These are phyloP conservation scores for Pituophis catenifer DNA, from an alignment of 2,113 vertebrate genomes.

Conservation along the genomic window DNA sequence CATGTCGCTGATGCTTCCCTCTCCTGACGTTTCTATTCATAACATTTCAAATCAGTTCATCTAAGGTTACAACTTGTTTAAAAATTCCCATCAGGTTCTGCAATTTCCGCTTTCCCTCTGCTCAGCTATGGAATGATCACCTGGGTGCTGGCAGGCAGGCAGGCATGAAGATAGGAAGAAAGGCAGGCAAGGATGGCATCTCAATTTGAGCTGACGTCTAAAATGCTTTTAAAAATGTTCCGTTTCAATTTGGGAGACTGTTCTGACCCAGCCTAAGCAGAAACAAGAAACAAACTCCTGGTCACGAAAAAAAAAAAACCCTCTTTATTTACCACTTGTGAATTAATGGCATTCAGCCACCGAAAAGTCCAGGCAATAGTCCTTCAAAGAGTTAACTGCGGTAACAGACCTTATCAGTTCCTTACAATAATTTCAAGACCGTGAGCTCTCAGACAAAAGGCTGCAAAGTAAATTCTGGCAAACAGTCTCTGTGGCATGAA, in stretches of 20 bases:
- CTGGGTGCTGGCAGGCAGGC: not conserved
- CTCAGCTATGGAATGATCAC: not conserved
- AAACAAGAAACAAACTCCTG: too few relatives aligned
- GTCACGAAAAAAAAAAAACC: too few relatives aligned
- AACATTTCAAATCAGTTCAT: conserved; percentile 13
- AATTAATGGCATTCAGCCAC: too few relatives aligned
- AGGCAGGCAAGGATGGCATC: not conserved
- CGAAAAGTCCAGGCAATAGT: too few relatives aligned
- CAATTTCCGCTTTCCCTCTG: not conserved
- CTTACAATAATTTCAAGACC: too few relatives aligned
- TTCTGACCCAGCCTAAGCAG: too few relatives aligned
- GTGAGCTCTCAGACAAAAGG: too few relatives aligned
- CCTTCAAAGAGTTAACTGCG: too few relatives aligned
- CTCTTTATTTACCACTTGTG: too few relatives aligned
- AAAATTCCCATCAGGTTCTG: not conserved
- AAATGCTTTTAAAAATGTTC: not conserved
- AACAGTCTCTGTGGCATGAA: too few relatives aligned
- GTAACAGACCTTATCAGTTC: too few relatives aligned
- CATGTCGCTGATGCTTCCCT: conserved; percentile 9
- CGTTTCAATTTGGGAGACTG: not conserved
- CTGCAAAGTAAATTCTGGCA: too few relatives aligned
- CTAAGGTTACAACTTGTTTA: not conserved
- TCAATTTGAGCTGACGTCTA: not conserved
- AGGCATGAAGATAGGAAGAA: not conserved
- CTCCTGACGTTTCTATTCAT: conserved; percentile 17